A percentile compares a stretch with the other conserved stretches of the same genome.
Conservation (phyloP, 1,140 invertebrate species). For the Episyrphus balteatus region DNA sequence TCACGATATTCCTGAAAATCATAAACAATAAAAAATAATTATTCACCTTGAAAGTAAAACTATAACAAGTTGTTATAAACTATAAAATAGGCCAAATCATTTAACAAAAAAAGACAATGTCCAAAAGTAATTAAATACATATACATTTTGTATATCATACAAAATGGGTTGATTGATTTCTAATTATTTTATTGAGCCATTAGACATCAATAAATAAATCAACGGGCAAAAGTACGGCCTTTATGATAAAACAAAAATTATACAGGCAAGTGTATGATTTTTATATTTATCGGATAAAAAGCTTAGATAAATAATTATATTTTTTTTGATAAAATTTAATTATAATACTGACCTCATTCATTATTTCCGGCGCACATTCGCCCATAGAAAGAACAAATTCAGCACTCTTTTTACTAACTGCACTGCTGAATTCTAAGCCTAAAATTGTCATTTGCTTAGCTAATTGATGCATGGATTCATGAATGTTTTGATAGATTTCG, state of each 20-base stretch:
- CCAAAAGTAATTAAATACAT: too few relatives aligned
- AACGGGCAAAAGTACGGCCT: too few relatives aligned
- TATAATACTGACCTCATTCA: constrained; percentile 39
- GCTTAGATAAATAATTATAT: too few relatives aligned
- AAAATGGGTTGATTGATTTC: too few relatives aligned
- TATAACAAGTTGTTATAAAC: too few relatives aligned
- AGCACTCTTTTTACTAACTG: constrained; percentile 39
- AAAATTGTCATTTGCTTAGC: constrained; percentile 44
- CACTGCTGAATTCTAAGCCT: constrained; percentile 39
- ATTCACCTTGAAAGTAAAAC: not conserved
- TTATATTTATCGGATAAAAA: not conserved
- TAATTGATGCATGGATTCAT: constrained; percentile 54
- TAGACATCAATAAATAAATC: too few relatives aligned
- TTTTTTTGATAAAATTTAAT: not conserved
- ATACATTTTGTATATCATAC: too few relatives aligned
- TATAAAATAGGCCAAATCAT: too few relatives aligned
- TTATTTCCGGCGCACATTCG: constrained; percentile 38
- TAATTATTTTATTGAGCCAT: too few relatives aligned
- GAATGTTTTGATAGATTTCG: constrained; percentile 53
- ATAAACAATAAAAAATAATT: not conserved
- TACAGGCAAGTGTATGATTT: not conserved
- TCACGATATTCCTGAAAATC: constrained; percentile 55
- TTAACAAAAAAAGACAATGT: too few relatives aligned
- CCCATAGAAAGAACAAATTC: constrained; percentile 46
- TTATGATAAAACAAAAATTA: too few relatives aligned